Evolutionary conservation across 2,888 invertebrate genomes (phyloP), one percentile per base, ranked within the genome.

Genomic region (Micoletzkya japonica): DNA sequence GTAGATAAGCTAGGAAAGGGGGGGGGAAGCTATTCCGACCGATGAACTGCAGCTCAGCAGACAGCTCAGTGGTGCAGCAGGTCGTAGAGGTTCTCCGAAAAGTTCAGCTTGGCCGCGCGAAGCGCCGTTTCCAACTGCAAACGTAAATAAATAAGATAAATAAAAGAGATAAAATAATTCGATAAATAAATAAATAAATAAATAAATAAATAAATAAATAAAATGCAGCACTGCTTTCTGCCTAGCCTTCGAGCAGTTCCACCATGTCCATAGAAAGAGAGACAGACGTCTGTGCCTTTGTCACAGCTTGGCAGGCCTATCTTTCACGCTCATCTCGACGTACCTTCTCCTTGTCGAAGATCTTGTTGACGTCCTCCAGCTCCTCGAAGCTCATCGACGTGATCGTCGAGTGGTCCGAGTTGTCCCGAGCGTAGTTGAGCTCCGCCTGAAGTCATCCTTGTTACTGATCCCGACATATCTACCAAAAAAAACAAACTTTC

Each of bases 101-200:
- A 52, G 24, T 52, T 36, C 64, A 52, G 34, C 64, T 32, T 34
- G 6, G 52, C 37, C 4, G 50, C 28, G 34, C 28, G 26, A 50
- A 64, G 52, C 2, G 64, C 64, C 17, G 26, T 24, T 37, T 50
- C 28, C 64, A 64, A 14, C 64, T 64, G 64, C 30, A 64, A 64
- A n/a, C n/a, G n/a, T n/a, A n/a, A n/a, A n/a, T n/a, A n/a, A n/a
- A n/a, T n/a, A n/a, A n/a, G n/a, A n/a, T n/a, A n/a, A n/a, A n/a
- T n/a, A n/a, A n/a, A n/a, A n/a, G n/a, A n/a, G n/a, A n/a, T n/a
- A n/a, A n/a, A n/a, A n/a, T n/a, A n/a, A n/a, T n/a, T n/a, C n/a
- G n/a, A n/a, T n/a, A n/a, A n/a, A n/a, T n/a, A n/a, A n/a, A n/a
- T n/a, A n/a, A n/a, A n/a, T n/a, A n/a, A n/a, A n/a, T n/a, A n/a